Conservation (phyloP, 2,888 invertebrate genomes). For the Bursaphelenchus okinawaensis region DNA sequence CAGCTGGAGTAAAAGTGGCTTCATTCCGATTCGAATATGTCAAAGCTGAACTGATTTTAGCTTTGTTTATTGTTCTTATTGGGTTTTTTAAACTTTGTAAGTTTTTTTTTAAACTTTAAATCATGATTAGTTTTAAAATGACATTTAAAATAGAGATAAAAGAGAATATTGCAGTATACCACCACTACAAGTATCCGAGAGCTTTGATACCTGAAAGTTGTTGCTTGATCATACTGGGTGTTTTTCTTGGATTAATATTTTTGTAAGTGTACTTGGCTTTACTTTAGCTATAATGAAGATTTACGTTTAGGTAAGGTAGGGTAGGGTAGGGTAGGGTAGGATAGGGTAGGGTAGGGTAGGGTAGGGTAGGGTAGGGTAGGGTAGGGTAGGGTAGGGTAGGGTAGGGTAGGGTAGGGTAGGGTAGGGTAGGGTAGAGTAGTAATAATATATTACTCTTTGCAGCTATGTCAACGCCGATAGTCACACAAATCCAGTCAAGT, state of each 20-base stretch:
- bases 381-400: too few relatives aligned
- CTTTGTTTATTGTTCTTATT: constrained; percentile 61
- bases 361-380: too few relatives aligned
- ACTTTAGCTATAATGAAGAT: background rate
- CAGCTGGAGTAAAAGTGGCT: constrained; percentile 31
- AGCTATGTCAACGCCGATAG: constrained; percentile 15
- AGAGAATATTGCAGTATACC: constrained; percentile 35
- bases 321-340: too few relatives aligned
- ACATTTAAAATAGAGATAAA: background rate
- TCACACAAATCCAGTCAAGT: constrained; percentile 32
- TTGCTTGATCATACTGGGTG: constrained; percentile 62
- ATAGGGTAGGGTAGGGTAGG: too few relatives aligned
- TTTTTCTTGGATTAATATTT: constrained; percentile 17
- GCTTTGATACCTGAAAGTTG: constrained; percentile 58
- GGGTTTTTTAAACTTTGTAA: constrained; percentile 63
- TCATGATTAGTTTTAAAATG: too few relatives aligned
- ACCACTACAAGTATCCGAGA: constrained; percentile 38
- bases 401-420: too few relatives aligned
- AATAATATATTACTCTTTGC: too few relatives aligned
- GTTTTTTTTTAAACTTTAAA: constrained; percentile 25
- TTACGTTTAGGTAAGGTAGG: too few relatives aligned
- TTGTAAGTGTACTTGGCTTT: constrained; percentile 17
- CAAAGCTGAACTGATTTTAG: constrained; percentile 61
- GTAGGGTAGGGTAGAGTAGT: too few relatives aligned
- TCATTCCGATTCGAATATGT: constrained; percentile 51